phyloP scores from a whole-genome alignment of 2,888 invertebrate genomes.

The Steinernema scapterisci region DNA sequence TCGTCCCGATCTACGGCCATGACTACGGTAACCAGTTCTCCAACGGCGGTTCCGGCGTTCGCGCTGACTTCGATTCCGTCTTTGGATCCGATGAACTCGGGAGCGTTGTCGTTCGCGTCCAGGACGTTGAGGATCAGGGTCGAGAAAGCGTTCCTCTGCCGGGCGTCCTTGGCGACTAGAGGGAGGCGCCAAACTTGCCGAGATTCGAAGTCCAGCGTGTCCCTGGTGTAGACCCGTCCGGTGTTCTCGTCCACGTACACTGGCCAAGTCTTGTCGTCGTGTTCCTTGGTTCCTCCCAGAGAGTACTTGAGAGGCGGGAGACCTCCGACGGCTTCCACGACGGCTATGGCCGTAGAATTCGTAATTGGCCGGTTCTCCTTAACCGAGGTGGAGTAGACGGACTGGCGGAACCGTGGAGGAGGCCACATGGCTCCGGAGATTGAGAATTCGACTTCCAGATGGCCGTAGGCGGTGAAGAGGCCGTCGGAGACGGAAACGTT shows the following conservation, averaged over 20 bases:
- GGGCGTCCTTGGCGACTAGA: constrained; percentile 51
- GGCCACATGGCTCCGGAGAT: constrained; percentile 42
- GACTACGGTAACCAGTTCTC: constrained; percentile 76
- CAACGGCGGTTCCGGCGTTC: constrained; percentile 78
- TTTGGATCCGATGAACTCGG: constrained; percentile 78
- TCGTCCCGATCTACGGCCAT: constrained; percentile 47
- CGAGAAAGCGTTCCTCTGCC: constrained; percentile 54
- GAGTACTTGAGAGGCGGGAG: constrained; percentile 52
- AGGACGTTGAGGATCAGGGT: constrained; percentile 52
- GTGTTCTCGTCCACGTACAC: constrained; percentile 50
- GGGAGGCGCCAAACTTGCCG: constrained; percentile 43
- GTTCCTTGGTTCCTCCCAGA: constrained; percentile 43
- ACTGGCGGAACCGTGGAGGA: constrained; percentile 55
- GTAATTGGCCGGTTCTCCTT: constrained; percentile 74
- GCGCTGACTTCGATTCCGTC: constrained; percentile 80
- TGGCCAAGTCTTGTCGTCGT: constrained; percentile 45
- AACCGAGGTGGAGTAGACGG: constrained; percentile 70
- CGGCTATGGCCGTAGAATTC: constrained; percentile 5
- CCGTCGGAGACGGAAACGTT: constrained; percentile 95
- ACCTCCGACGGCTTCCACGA: constrained; percentile 19
- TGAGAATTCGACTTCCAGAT: constrained; percentile 66
- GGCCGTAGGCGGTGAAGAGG: constrained; percentile 85
- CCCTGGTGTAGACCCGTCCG: constrained; percentile 52
- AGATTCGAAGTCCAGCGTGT: constrained; percentile 43
- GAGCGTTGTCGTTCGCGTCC: constrained; percentile 95